Base-by-base conservation (phyloP, 2,113 vertebrate species). In the Atrichornis clamosus region DNA sequence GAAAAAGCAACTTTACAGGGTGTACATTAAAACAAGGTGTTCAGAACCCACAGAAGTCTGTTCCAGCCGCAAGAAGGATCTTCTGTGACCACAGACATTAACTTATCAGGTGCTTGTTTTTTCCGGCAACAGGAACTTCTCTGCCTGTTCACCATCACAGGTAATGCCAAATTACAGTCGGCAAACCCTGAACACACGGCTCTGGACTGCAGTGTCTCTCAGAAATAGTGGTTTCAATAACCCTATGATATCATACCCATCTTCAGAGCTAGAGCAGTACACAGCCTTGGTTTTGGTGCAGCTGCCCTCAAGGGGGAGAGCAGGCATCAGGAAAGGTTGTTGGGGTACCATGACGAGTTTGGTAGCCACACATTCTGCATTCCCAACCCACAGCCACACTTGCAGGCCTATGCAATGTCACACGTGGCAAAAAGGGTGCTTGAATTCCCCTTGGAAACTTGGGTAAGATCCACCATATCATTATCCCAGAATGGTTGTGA, bases 81-180 rank as follows among this genome's bases (percentile, higher is more conserved):
- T 86, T 35, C 56, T 63, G 50, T 41, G 39, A 64, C 46, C 58
- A 72, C 65, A 77, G 33, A 27, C 33, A 26, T 13, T 30, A 30
- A 70, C 30, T 65, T 11, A 8, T 30, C 13, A 44, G 6, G 28
- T 8, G 17, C 20, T 17, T 41, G 33, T n/a, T 42, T 42, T 16
- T n/a, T 22, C 23, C 7, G 55, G 27, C 27, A 49, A 33, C 20
- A 35, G 65, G 35, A 87, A 56, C 23, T 44, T 37, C 32, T 93
- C 64, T 0, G 2, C n/a, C 19, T 21, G 18, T 33, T 64, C 32
- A 7, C 42, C 35, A 49, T 10, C 23, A 30, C 3, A 1, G 0
- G 32, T 9, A 69, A 75, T 13, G 18, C n/a, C 58, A 47, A 70
- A 59, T 41, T 49, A 22, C 53, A 56, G 37, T 33, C 9, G 39